Evolutionary conservation across 2,113 vertebrate species (phyloP), one percentile per base, ranked within the genome.

Genomic region (Scortum barcoo): DNA sequence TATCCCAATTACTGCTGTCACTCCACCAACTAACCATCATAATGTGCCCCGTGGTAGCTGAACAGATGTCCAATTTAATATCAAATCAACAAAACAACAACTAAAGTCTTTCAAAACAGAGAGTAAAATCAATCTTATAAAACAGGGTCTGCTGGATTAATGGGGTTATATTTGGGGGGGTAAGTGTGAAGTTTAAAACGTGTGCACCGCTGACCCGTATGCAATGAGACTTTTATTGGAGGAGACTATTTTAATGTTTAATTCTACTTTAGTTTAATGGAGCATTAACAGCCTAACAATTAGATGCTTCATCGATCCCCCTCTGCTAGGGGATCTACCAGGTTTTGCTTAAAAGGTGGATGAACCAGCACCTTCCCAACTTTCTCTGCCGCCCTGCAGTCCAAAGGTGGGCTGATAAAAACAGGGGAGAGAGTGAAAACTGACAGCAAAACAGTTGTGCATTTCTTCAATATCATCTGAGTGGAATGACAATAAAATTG

Each of bases 221-320:
- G 50, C 10, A 12, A 38, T 22, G 19, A 40, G 11, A 28, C 28
- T 76, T 80, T 48, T 53, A 50, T 68, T 72, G 22, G 71, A 76
- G 33, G 20, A 53, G 20, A 36, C 2, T 42, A 56, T 85, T 76
- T 83, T 79, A 33, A 54, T 66, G 33, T 82, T 80, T 48, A 57
- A 65, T 78, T 80, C 54, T 80, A 72, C 76, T 88, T 83, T 63
- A 51, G 66, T 78, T 77, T 60, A 78, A 87, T 83, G 80, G 62
- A 58, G 81, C 83, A 58, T 87, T 66, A 84, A 80, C 72, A 80
- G 77, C 54, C 28, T 72, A 71, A 81, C 74, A 84, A 90, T 88
- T 87, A 82, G 46, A 67, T 60, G 81, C 81, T 63, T 77, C 81
- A 84, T 22, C 80, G 84, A 84, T 63, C 42, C 20, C 13, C 30